Conservation (phyloP, 1,140 invertebrate genomes). For the Lamellibrachia luymesi region DNA sequence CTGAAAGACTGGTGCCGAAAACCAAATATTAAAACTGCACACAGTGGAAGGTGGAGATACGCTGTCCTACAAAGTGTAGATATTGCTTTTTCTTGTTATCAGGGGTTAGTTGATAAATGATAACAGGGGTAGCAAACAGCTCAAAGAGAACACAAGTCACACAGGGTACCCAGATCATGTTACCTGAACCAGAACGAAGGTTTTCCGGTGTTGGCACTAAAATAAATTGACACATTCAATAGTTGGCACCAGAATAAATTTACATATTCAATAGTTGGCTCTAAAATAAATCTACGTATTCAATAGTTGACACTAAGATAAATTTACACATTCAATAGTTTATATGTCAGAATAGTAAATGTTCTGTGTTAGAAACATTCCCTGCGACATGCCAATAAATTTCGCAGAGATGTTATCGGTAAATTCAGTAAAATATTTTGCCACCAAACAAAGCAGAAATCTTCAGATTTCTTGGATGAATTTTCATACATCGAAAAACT, state of each 20-base stretch:
- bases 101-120: neutral
- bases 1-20: neutral
- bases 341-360: neutral
- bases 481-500: too few species aligned
- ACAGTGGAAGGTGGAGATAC: too few species aligned
- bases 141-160: neutral
- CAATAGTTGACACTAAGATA: too few species aligned
- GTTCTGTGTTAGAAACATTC: neutral
- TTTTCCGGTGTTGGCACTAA: neutral
- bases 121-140: neutral
- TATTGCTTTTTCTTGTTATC: neutral
- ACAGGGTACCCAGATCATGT: neutral
- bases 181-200: neutral
- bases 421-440: neutral
- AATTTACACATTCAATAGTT: neutral
- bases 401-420: neutral
- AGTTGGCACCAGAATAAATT: neutral
- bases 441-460: neutral
- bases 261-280: neutral
- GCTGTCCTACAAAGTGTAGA: too few species aligned
- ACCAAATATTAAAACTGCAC: neutral
- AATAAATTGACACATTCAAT: neutral
- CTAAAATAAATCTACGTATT: neutral
- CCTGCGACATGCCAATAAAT: neutral
- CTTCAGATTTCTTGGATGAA: neutral